A percentile compares a stretch with the other conserved stretches of the same genome.
Conservation (phyloP, 2,797 vertebrate genomes). For the Gorsachius magnificus region DNA sequence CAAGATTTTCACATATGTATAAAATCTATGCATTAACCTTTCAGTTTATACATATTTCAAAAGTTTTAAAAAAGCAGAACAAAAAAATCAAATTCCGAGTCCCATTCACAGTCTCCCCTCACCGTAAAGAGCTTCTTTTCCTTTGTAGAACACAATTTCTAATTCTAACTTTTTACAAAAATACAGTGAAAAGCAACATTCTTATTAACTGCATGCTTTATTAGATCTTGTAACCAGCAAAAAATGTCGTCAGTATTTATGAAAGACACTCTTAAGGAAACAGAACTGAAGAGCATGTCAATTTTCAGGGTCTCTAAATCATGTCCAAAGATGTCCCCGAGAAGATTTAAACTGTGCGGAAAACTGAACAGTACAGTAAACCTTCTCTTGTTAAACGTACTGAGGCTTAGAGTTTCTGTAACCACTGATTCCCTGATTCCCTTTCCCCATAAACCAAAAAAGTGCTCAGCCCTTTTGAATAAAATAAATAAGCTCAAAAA, state of each 20-base stretch:
- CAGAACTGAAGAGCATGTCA: neutral
- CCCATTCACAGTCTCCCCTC: neutral
- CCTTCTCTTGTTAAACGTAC: neutral
- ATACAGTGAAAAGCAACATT: neutral
- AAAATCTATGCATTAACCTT: neutral
- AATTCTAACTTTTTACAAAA: neutral
- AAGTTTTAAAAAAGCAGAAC: neutral
- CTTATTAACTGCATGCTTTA: neutral
- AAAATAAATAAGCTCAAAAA: neutral
- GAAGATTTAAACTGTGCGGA: neutral
- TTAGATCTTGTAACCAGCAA: neutral
- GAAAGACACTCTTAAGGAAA: neutral
- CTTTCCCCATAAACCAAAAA: neutral
- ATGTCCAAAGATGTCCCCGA: neutral
- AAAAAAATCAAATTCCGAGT: neutral
- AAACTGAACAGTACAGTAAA: neutral
- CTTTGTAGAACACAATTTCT: neutral
- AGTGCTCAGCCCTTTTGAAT: neutral
- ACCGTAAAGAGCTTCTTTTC: neutral
- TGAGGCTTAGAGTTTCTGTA: neutral
- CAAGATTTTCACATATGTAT: neutral
- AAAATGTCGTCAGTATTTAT: neutral
- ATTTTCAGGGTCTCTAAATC: neutral
- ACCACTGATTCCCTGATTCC: neutral
- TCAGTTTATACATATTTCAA: neutral